Evolutionary conservation across 2,797 vertebrate species (phyloP), one percentile per base, ranked within the genome.

Genomic region (Astyanax mexicanus): DNA sequence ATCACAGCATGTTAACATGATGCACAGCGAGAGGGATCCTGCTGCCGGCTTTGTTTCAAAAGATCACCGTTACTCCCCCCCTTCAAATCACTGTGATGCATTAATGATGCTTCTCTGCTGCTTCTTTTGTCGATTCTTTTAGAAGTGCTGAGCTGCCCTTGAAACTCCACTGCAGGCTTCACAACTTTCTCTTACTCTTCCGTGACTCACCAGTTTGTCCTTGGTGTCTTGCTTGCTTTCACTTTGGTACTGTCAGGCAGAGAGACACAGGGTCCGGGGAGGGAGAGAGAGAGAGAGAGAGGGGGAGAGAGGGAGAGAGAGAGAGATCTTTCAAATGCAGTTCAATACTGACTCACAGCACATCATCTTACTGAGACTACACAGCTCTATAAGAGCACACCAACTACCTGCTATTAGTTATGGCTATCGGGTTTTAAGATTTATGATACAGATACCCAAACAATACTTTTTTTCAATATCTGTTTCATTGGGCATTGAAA

Each of bases 181-280:
- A 64, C n/a, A 71, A 76, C 52, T 55, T 75, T n/a, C 52, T 11
- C 70, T 80, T 52, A 44, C 13, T 61, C 11, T 66, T 58, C 49
- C 29, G 44, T 40, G 55, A 83, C 94, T 93, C 84, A 98, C 97
- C 95, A 94, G 93, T 92, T 93, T 98, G 76, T 98, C 97, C 92
- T 94, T 97, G 79, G 93, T 89, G 61, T 98, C 97, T 82, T 92
- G 89, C 84, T 92, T 94, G 84, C 84, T 82, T 82, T 95, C 95
- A 86, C 88, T 93, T 88, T 95, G 96, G 92, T 95, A 94, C 97
- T 98, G 37, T 80, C 86, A 62, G 12, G 25, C 44, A 57, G 19
- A 44, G 27, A 12, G 37, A 55, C 6, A 35, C 10, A 29, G 76
- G 78, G 83, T 75, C 78, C 57, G 40, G 0, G 23, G 0, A 51